Percentiles rank a stretch among this genome's conserved stretches.
Conservation (phyloP, 2,888 invertebrate genomes). For the Cyrtodaria siliqua region DNA sequence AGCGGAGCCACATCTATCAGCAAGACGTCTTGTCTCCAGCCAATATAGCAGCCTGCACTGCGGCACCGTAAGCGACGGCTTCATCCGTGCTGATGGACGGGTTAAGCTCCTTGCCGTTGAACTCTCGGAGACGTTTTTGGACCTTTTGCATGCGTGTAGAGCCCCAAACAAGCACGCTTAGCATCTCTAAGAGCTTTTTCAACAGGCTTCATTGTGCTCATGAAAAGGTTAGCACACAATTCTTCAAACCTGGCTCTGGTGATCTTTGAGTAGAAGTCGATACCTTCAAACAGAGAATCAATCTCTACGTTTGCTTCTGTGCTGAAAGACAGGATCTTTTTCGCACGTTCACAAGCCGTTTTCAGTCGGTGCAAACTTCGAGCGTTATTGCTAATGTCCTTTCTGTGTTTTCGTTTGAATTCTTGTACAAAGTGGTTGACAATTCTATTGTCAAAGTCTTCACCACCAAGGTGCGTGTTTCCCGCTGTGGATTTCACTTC, state of each 20-base stretch:
- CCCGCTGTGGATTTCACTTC: conserved; percentile 84
- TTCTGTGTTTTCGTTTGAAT: conserved; percentile 78
- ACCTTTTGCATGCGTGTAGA: conserved; percentile 83
- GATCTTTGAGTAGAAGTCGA: conserved; percentile 82
- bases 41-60: conserved; percentile 88
- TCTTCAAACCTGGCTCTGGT: conserved; percentile 83
- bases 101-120: conserved; percentile 78
- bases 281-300: conserved; percentile 81
- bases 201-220: conserved; percentile 91
- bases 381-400: conserved; percentile 74
- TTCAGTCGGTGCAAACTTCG: conserved; percentile 80
- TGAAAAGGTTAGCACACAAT: conserved; percentile 79
- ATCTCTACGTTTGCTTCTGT: conserved; percentile 81
- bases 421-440: conserved; percentile 80
- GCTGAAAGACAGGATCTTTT: conserved; percentile 80
- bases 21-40: conserved; percentile 93
- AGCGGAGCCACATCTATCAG: conserved; percentile 89
- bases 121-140: conserved; percentile 81
- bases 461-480: conserved; percentile 83
- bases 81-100: conserved; percentile 95
- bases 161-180: conserved; percentile 92
- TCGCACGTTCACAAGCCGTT: conserved; percentile 83
- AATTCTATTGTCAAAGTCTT: conserved; percentile 81
- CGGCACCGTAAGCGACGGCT: conserved; percentile 92
- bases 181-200: conserved; percentile 93